phyloP scores from a whole-genome alignment of 2,797 vertebrate species.

The Miichthys miiuy region DNA sequence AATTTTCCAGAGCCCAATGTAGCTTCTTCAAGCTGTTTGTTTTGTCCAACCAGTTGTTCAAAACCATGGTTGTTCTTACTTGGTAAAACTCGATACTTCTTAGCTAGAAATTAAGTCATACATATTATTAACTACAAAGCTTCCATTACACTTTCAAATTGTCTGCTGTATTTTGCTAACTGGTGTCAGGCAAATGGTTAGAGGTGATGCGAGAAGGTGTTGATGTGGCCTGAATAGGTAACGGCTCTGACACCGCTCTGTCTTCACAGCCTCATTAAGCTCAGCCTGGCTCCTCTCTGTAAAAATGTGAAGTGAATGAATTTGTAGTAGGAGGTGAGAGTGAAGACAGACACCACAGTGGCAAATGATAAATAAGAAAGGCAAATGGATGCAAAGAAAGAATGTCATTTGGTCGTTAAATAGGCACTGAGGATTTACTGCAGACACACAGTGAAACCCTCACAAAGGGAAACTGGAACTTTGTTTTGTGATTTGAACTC shows the following conservation, averaged over 20 bases:
- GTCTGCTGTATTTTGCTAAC: constrained; percentile 14
- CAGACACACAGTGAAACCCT: background rate
- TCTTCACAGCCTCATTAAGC: constrained; percentile 28
- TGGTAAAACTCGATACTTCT: background rate
- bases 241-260: constrained; percentile 25
- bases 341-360: constrained; percentile 14
- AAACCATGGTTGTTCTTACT: background rate
- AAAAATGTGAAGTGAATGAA: constrained; percentile 22
- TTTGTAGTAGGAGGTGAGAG: background rate
- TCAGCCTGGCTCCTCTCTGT: constrained; percentile 26
- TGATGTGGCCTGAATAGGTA: background rate
- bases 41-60: background rate
- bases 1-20: background rate
- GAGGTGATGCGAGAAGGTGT: background rate
- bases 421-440: background rate
- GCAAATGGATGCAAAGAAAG: constrained; percentile 1
- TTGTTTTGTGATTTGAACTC: background rate
- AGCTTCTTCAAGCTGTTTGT: background rate
- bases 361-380: constrained; percentile 35
- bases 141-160: background rate
- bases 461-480: background rate
- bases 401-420: constrained; percentile 1
- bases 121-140: background rate
- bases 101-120: background rate
- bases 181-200: constrained; percentile 41